Percentiles rank a stretch among this genome's conserved stretches.
These are phyloP conservation scores for Drosophila atripex DNA, from an alignment of 2,888 invertebrate species.

Conservation along the genomic window DNA sequence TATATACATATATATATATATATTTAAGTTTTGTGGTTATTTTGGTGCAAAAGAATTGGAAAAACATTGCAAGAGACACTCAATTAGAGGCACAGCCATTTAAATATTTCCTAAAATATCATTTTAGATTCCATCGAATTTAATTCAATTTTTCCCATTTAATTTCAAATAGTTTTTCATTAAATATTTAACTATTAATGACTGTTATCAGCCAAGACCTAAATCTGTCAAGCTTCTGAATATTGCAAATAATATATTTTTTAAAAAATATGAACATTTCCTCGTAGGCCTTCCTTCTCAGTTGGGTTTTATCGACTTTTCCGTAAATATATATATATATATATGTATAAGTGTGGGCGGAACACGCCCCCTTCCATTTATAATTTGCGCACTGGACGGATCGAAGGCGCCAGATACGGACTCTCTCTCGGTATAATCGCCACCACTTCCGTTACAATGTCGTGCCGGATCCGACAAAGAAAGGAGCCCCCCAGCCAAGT, in stretches of 20 bases:
- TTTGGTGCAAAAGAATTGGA: slow-evolving; percentile 42
- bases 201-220: neutral
- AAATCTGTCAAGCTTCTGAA: slow-evolving; percentile 23
- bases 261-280: slow-evolving; percentile 8
- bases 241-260: neutral
- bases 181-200: too few species aligned
- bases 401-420: slow-evolving; percentile 27
- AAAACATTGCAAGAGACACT: slow-evolving; percentile 40
- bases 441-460: slow-evolving; percentile 62
- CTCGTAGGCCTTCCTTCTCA: neutral
- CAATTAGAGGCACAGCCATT: slow-evolving; percentile 13
- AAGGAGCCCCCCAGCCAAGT: slow-evolving; percentile 24
- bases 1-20: too few species aligned
- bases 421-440: slow-evolving; percentile 25
- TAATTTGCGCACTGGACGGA: slow-evolving; percentile 68
- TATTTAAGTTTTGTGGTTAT: slow-evolving; percentile 38
- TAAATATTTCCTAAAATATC: slow-evolving; percentile 6
- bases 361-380: slow-evolving; percentile 38
- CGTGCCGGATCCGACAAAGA: slow-evolving; percentile 55
- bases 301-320: neutral
- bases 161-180: too few species aligned
- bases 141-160: too few species aligned
- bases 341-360: slow-evolving; percentile 21
- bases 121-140: neutral
- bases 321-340: neutral